These are phyloP conservation scores for Mesodorylaimus sp. DNA, from an alignment of 2,888 invertebrate genomes.

Conservation along the genomic window DNA sequence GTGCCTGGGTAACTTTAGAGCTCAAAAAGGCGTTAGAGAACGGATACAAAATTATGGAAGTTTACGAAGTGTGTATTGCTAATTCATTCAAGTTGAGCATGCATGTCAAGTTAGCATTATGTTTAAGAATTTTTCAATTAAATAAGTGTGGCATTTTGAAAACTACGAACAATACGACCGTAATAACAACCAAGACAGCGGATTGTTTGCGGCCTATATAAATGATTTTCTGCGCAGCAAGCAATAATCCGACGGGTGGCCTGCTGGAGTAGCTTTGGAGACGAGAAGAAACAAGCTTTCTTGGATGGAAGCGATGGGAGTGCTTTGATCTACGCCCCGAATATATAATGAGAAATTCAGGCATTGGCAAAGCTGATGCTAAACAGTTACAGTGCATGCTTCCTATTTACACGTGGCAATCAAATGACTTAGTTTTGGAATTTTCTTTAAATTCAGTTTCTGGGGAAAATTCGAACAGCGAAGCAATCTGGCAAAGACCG, in stretches of 20 bases:
- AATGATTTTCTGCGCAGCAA: slow-evolving; percentile 20
- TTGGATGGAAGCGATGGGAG: background rate
- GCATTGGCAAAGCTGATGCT: slow-evolving; percentile 2
- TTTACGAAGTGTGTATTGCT: background rate
- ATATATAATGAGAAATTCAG: background rate
- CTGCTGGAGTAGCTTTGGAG: background rate
- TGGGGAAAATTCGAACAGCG: slow-evolving; percentile 3
- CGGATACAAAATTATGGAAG: slow-evolving; percentile 15
- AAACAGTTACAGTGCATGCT: no score
- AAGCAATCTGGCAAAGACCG: background rate
- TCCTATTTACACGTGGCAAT: no score
- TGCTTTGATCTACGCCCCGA: background rate
- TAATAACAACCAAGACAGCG: slow-evolving; percentile 13
- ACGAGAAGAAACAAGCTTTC: background rate
- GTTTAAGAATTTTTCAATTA: background rate
- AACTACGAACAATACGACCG: slow-evolving; percentile 4
- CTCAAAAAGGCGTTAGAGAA: slow-evolving; percentile 16
- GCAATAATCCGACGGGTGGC: slow-evolving; percentile 15
- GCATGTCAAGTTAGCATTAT: background rate
- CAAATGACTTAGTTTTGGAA: no score
- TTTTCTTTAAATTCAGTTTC: no score
- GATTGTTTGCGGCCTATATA: slow-evolving; percentile 19
- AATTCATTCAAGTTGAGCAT: background rate
- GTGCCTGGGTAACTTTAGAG: slow-evolving; percentile 22
- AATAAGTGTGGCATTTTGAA: slow-evolving; percentile 18